These are phyloP conservation scores for Copidosoma floridanum DNA, from an alignment of 1,140 invertebrate species.

Conservation along the genomic window DNA sequence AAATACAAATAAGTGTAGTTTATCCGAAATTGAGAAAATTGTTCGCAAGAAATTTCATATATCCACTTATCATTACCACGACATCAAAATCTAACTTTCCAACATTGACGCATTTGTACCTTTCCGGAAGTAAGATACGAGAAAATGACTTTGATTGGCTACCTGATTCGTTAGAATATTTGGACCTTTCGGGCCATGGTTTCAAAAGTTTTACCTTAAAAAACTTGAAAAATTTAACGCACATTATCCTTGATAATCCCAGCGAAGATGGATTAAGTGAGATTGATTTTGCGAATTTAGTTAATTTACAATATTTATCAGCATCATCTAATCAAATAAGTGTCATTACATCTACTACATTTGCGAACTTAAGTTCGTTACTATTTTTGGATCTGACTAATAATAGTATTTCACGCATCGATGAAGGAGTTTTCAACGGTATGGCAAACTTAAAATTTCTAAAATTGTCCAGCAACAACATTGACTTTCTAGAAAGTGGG, in stretches of 20 bases:
- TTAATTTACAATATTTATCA: background rate
- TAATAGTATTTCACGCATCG: background rate
- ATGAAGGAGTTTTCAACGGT: conserved; percentile 29
- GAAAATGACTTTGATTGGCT: background rate
- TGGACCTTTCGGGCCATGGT: conserved; percentile 14
- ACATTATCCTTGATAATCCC: background rate
- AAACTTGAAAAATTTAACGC: background rate
- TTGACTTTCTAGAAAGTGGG: background rate
- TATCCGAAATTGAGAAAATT: conserved; percentile 3
- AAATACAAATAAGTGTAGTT: background rate
- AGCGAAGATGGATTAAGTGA: background rate
- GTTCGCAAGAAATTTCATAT: background rate
- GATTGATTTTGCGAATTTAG: background rate
- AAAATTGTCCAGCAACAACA: conserved; percentile 39
- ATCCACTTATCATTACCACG: background rate
- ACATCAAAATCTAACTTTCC: background rate
- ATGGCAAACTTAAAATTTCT: conserved; percentile 37
- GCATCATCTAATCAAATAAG: background rate
- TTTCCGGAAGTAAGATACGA: background rate
- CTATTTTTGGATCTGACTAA: background rate
- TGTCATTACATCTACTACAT: background rate
- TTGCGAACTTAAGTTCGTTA: background rate
- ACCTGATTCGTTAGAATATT: background rate
- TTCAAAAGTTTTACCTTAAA: background rate
- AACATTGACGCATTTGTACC: background rate